Percentiles rank a stretch among this genome's conserved stretches.
These are phyloP conservation scores for Semaprochilodus insignis DNA, from an alignment of 2,797 vertebrate species.

Conservation along the genomic window DNA sequence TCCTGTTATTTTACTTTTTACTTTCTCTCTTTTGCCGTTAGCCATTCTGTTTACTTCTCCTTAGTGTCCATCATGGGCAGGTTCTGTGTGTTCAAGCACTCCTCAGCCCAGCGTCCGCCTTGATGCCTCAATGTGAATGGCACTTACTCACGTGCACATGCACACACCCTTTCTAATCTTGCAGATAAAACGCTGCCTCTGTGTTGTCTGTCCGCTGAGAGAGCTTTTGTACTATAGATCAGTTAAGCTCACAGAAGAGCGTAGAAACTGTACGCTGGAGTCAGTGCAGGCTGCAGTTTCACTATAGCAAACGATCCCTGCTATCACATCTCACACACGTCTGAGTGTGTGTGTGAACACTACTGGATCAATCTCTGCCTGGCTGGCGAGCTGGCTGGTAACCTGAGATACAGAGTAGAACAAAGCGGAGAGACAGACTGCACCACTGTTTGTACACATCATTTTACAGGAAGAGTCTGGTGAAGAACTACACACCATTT, in stretches of 20 bases:
- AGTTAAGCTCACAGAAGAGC: conserved; percentile 17
- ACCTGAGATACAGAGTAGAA: conserved; percentile 15
- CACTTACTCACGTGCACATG: conserved; percentile 8
- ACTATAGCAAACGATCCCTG: conserved; percentile 14
- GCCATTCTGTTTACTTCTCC: background rate
- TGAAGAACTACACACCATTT: background rate
- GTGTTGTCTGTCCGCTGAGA: conserved; percentile 21
- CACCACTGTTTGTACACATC: background rate
- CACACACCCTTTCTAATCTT: conserved; percentile 5
- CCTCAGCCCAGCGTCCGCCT: background rate
- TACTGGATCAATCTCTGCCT: background rate
- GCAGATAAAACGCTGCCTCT: conserved; percentile 17
- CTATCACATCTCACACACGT: conserved; percentile 6
- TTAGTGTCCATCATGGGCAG: background rate
- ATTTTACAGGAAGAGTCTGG: background rate
- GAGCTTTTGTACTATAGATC: conserved; percentile 28
- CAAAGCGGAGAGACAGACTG: background rate
- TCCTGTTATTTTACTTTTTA: background rate
- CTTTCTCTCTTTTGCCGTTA: background rate
- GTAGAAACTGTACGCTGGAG: background rate
- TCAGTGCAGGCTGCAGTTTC: background rate
- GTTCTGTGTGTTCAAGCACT: background rate
- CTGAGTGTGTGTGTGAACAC: background rate
- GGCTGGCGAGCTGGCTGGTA: conserved; percentile 13
- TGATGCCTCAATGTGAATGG: background rate